Percentiles rank a stretch among this genome's conserved stretches.
Evolutionary conservation across 2,113 vertebrate genomes (phyloP).

Genomic region (Circaetus gallicus): DNA sequence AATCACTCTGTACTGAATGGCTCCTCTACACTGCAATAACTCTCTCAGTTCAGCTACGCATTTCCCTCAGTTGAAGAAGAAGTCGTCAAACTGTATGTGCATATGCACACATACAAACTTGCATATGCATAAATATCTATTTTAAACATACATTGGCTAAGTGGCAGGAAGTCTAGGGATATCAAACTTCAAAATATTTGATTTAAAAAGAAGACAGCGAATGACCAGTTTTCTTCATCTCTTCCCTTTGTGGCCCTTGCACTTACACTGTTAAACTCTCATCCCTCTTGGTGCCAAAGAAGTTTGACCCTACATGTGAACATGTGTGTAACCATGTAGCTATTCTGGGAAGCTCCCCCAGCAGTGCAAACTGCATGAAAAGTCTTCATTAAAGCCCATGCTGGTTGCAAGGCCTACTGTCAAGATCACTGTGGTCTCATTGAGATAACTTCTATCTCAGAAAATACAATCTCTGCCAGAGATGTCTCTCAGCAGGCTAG

Average conservation of each 20-base stretch:
- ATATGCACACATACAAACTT: not conserved
- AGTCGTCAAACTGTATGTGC: not conserved
- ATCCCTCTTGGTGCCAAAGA: not conserved
- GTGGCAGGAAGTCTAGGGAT: not conserved
- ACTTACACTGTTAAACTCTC: not conserved
- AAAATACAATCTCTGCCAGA: not conserved
- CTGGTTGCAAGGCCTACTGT: not conserved
- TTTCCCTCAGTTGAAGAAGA: not conserved
- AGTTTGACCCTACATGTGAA: not conserved
- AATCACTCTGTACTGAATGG: not conserved
- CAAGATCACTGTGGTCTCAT: not conserved
- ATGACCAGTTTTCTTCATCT: not conserved
- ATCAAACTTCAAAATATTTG: not conserved
- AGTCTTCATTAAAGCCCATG: not conserved
- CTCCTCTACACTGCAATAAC: not conserved
- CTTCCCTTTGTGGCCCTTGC: not conserved
- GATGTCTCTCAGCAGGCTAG: not conserved
- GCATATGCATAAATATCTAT: not conserved
- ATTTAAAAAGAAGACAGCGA: not conserved
- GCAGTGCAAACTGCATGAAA: not conserved
- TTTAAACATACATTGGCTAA: not conserved
- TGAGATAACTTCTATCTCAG: not conserved
- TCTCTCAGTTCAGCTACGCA: not conserved
- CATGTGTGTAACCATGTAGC: not conserved
- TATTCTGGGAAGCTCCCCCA: not conserved